These are phyloP conservation scores for Penaeus chinensis DNA, from an alignment of 1,140 invertebrate genomes.

Conservation along the genomic window DNA sequence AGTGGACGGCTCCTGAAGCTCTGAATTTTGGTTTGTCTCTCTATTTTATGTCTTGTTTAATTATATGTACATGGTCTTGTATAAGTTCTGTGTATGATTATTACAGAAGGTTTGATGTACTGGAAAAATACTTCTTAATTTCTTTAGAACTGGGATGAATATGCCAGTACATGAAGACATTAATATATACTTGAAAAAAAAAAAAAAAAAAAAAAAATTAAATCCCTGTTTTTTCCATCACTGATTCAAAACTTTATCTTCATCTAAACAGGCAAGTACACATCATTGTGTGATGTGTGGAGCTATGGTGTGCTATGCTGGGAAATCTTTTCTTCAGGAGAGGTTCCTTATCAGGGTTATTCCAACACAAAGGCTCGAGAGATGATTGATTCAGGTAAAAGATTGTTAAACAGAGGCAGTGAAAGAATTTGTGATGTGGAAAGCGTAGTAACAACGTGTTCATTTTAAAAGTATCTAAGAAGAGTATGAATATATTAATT, in stretches of 20 bases:
- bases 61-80: no score
- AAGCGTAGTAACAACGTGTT: neutral
- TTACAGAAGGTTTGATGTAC: neutral
- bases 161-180: no score
- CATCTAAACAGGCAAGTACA: slow-evolving; percentile 84
- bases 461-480: no score
- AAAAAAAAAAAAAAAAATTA: neutral
- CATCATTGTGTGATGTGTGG: slow-evolving; percentile 98
- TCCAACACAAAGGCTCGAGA: slow-evolving; percentile 91
- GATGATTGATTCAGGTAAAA: slow-evolving; percentile 89
- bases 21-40: slow-evolving; percentile 86
- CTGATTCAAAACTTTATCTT: slow-evolving; percentile 52
- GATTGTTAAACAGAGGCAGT: neutral
- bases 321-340: slow-evolving; percentile 96
- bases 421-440: neutral
- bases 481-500: no score
- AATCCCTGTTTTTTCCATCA: neutral
- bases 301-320: slow-evolving; percentile 96
- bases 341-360: slow-evolving; percentile 93
- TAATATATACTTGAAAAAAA: no score
- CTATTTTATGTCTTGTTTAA: neutral
- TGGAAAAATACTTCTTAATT: no score
- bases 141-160: no score
- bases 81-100: neutral
- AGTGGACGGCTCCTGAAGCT: slow-evolving; percentile 97